A percentile compares a stretch with the other conserved stretches of the same genome.
Conservation (phyloP, 2,113 vertebrate species). For the Solea solea region DNA sequence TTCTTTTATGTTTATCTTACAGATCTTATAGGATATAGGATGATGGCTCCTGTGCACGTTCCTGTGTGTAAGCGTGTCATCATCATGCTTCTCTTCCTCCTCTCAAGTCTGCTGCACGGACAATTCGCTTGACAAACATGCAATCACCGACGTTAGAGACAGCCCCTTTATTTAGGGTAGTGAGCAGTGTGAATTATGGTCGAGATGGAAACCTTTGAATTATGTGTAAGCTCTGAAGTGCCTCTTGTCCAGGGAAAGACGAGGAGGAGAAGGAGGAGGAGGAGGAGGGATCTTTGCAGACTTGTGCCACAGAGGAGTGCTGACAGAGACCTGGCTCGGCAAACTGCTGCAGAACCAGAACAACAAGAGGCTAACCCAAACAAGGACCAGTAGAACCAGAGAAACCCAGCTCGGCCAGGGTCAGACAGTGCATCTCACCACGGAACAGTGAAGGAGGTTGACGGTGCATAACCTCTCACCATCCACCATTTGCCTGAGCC, state of each 20-base stretch:
- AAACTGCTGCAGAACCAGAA: slow-evolving; percentile 69
- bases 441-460: slow-evolving; percentile 57
- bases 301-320: slow-evolving; percentile 62
- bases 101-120: slow-evolving; percentile 63
- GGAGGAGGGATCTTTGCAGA: slow-evolving; percentile 52
- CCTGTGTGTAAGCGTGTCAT: slow-evolving; percentile 53
- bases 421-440: slow-evolving; percentile 65
- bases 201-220: slow-evolving; percentile 80
- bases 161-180: slow-evolving; percentile 76
- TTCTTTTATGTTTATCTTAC: slow-evolving; percentile 4
- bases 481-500: slow-evolving; percentile 50
- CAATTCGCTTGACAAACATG: slow-evolving; percentile 79
- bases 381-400: slow-evolving; percentile 54
- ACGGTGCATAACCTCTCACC: slow-evolving; percentile 51
- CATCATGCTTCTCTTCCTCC: slow-evolving; percentile 64
- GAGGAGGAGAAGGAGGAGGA: slow-evolving; percentile 50
- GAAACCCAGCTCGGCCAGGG: slow-evolving; percentile 58
- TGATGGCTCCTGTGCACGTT: slow-evolving; percentile 30
- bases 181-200: slow-evolving; percentile 78
- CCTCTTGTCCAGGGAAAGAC: slow-evolving; percentile 67
- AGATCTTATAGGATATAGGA: slow-evolving; percentile 30
- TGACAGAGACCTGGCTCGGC: slow-evolving; percentile 66
- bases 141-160: slow-evolving; percentile 78
- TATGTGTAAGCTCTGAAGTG: slow-evolving; percentile 75
- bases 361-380: slow-evolving; percentile 72